Base-by-base conservation (phyloP, 1,140 invertebrate genomes). In the Anoplophora glabripennis region DNA sequence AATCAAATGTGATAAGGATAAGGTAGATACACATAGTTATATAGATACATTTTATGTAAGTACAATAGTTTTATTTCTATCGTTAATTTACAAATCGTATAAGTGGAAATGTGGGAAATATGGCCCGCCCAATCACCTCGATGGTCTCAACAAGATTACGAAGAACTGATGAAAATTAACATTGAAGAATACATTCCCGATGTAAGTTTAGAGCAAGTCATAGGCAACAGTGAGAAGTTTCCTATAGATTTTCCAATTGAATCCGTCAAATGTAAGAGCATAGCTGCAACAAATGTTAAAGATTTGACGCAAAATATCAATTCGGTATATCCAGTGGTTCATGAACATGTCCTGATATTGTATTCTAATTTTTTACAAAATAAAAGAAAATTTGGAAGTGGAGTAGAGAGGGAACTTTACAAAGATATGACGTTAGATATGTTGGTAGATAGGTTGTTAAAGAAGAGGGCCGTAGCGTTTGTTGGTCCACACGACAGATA, bases 251-350 rank as follows among this genome's bases (percentile, higher is more conserved):
- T 78, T 46, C 76, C 77, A 28, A 71, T 77, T 21, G 67, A 68
- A 18, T 74, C 61, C 75, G 76, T 57, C 59, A 70, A 69, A 35
- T 76, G 70, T 60, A 49, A 59, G n/a, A 53, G 67, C 4, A 57
- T 78, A 7, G 69, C 57, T n/a, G 3, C 38, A 5, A 10, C 15
- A n/a, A 15, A 12, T 12, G 15, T 8, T 34, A 58, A 53, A 45
- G 49, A 69, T 15, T 52, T 72, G 17, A 61, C 76, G 69, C 57
- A 71, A 15, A 77, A 79, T 42, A 75, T 77, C 7, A 78, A 79
- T 57, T 78, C 77, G 1, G 69, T 67, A 1, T 78, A 79, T 52
- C 78, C 78, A 1, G 36, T 80, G 15, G 68, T 80, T 38, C 78
- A 80, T 61, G 77, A 80, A 58, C 70, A 74, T 4, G 76, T 71